These are phyloP conservation scores for Melinopterus prodromus DNA, from an alignment of 2,888 invertebrate genomes.

Conservation along the genomic window DNA sequence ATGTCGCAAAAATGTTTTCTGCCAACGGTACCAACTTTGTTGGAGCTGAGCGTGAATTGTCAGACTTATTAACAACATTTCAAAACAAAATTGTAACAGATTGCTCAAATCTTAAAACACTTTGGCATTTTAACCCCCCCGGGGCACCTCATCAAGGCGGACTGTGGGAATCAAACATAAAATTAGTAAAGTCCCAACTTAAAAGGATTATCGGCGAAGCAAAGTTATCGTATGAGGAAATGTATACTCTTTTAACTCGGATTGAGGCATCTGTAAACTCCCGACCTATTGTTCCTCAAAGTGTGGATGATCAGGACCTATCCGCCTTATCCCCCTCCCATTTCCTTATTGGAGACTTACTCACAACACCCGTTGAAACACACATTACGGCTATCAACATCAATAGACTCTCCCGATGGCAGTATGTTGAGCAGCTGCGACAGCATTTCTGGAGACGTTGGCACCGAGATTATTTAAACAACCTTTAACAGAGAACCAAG, in stretches of 20 bases:
- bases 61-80: too few species aligned
- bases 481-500: conserved; percentile 44
- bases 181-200: too few species aligned
- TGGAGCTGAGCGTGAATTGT: too few species aligned
- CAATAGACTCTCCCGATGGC: conserved; percentile 44
- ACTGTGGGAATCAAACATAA: too few species aligned
- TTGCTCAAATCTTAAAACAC: too few species aligned
- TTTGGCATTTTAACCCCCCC: too few species aligned
- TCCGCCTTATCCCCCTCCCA: conserved; percentile 48
- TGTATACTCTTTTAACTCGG: too few species aligned
- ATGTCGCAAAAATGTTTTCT: too few species aligned
- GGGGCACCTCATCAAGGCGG: too few species aligned
- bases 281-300: conserved; percentile 28
- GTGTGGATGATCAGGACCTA: conserved; percentile 47
- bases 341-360: conserved; percentile 47
- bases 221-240: neutral
- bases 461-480: conserved; percentile 46
- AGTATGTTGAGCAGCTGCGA: conserved; percentile 43
- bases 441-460: conserved; percentile 48
- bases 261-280: too few species aligned
- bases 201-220: neutral
- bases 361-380: conserved; percentile 42
- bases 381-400: conserved; percentile 36
- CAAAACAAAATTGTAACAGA: neutral
- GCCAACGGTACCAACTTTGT: too few species aligned